Evolutionary conservation across 64 coral and sea anemone genomes (phyloP).

Genomic region (Acropora tenuis): DNA sequence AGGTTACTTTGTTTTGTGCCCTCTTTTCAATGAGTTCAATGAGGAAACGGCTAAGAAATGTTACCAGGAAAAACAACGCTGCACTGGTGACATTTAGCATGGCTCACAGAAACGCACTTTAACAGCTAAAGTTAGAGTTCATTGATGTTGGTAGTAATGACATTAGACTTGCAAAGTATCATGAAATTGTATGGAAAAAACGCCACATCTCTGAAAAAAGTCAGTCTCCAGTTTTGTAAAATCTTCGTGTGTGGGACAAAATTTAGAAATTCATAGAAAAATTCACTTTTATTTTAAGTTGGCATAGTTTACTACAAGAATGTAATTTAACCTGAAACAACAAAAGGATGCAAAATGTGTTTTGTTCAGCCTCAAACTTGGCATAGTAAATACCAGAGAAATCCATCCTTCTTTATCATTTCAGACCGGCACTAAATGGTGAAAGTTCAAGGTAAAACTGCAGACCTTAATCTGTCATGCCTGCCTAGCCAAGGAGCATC

Average conservation of each 20-base stretch:
- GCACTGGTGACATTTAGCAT: not conserved
- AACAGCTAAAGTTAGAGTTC: constrained; percentile 10
- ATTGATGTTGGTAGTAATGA: not conserved
- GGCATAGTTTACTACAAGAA: not conserved
- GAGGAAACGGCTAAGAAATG: not conserved
- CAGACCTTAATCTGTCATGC: too few species aligned
- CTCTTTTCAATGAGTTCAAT: not conserved
- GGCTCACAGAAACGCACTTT: not conserved
- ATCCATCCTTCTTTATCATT: too few species aligned
- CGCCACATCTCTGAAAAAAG: not conserved
- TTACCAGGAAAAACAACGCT: too few species aligned
- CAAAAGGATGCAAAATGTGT: not conserved
- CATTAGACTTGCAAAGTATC: not conserved
- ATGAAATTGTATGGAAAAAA: not conserved
- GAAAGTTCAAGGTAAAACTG: too few species aligned
- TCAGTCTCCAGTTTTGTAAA: not conserved
- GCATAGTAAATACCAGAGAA: not conserved
- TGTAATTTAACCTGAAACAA: not conserved
- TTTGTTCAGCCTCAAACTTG: not conserved
- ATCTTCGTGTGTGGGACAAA: not conserved
- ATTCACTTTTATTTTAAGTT: not conserved
- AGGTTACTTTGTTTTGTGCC: too few species aligned
- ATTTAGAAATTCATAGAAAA: not conserved
- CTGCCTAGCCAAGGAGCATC: too few species aligned
- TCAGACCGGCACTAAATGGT: too few species aligned